Conservation (phyloP, 2,113 vertebrate genomes). For the Hemicordylus capensis region DNA sequence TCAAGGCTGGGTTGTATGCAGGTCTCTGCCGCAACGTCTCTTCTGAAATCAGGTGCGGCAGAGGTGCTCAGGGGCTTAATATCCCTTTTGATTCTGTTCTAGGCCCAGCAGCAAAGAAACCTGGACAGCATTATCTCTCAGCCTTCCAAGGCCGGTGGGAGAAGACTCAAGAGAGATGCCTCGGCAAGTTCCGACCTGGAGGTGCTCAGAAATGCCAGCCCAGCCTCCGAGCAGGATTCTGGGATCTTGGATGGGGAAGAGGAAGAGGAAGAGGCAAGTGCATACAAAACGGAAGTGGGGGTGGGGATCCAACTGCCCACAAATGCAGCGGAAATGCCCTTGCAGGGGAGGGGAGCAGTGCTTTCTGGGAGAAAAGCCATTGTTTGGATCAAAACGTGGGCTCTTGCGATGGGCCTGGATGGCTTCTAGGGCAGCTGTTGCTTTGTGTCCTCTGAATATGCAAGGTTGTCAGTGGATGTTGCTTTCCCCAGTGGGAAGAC, state of each 20-base stretch:
- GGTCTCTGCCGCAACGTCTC: not conserved
- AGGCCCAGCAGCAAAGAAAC: constrained; percentile 93
- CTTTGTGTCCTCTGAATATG: not conserved
- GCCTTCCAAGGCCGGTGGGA: constrained; percentile 77
- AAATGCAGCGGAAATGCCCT: not conserved
- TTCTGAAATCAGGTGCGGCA: too few relatives aligned
- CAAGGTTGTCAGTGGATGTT: not conserved
- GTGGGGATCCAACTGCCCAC: not conserved
- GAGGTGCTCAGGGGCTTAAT: not conserved
- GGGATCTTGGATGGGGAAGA: constrained; percentile 94
- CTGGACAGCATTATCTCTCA: constrained; percentile 85
- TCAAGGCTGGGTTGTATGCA: accelerated
- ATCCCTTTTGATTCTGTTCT: constrained; percentile 26
- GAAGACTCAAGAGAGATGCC: constrained; percentile 79
- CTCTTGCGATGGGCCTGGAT: not conserved
- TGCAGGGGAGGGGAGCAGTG: too few relatives aligned
- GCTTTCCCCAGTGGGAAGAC: not conserved
- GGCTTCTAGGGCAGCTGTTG: not conserved
- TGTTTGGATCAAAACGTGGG: not conserved
- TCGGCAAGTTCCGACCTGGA: constrained; percentile 73
- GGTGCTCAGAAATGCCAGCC: constrained; percentile 83
- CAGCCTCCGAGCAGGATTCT: constrained; percentile 88
- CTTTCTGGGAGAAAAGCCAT: not conserved
- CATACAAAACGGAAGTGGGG: not conserved
- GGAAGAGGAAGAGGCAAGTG: constrained; percentile 85